These are phyloP conservation scores for Mesocentrotus franciscanus DNA, from an alignment of 53 echinoderm and acorn worm genomes.

Conservation along the genomic window DNA sequence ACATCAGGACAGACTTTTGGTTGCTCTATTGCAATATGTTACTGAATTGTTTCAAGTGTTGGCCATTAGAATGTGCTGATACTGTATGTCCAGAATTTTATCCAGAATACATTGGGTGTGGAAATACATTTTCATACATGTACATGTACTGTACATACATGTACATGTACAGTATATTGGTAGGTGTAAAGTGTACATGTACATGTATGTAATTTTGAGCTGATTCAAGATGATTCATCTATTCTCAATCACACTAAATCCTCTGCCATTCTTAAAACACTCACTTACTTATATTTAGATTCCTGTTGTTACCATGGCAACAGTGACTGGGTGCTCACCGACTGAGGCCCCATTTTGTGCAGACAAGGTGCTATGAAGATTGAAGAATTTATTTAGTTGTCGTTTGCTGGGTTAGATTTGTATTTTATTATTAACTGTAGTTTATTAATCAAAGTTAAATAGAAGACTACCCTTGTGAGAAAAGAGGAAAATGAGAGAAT, in stretches of 20 bases:
- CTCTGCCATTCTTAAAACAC: conserved; percentile 31
- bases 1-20: too few species aligned
- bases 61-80: too few species aligned
- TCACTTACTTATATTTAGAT: conserved; percentile 11
- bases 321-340: background rate
- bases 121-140: background rate
- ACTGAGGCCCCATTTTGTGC: conserved; percentile 8
- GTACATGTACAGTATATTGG: background rate
- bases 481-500: too few species aligned
- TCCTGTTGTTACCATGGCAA: conserved; percentile 11
- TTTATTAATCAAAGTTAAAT: too few species aligned
- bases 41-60: too few species aligned
- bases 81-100: too few species aligned
- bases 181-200: background rate
- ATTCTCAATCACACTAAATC: background rate
- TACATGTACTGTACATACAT: background rate
- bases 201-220: background rate
- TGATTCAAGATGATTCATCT: conserved; percentile 42
- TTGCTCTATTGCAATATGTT: too few species aligned
- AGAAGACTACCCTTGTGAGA: too few species aligned
- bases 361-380: conserved; percentile 5
- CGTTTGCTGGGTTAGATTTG: too few species aligned
- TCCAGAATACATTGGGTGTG: too few species aligned
- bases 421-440: too few species aligned
- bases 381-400: background rate